phyloP scores from a whole-genome alignment of 2,888 invertebrate species.

The Caenorhabditis plicata region DNA sequence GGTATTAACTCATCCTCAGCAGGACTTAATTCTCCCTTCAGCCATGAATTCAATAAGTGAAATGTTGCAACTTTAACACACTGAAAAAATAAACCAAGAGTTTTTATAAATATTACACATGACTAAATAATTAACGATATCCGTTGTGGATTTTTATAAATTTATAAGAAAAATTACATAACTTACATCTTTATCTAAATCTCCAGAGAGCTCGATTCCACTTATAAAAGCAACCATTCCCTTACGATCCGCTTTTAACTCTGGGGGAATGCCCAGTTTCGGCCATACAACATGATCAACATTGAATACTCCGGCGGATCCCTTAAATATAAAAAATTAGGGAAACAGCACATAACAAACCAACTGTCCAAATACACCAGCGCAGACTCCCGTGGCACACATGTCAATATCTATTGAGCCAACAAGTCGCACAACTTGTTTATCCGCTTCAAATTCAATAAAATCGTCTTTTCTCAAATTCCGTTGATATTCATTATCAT shows the following conservation, averaged over 20 bases:
- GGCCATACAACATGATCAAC: slow-evolving; percentile 36
- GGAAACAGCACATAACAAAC: not conserved
- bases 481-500: slow-evolving; percentile 16
- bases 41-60: slow-evolving; percentile 34
- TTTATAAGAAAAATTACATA: not conserved
- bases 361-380: slow-evolving; percentile 31
- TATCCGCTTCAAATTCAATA: slow-evolving; percentile 41
- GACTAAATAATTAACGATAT: not conserved
- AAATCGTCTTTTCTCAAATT: slow-evolving; percentile 30
- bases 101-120: no score
- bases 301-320: slow-evolving; percentile 27
- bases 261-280: not conserved
- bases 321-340: slow-evolving; percentile 5
- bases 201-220: slow-evolving; percentile 37
- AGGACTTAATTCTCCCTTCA: slow-evolving; percentile 12
- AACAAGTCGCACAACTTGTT: slow-evolving; percentile 23
- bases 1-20: slow-evolving; percentile 1
- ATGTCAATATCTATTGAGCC: slow-evolving; percentile 37
- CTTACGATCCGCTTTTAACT: slow-evolving; percentile 1
- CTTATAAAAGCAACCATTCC: slow-evolving; percentile 31
- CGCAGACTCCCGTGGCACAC: slow-evolving; percentile 42
- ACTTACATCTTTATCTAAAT: slow-evolving; percentile 24
- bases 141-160: not conserved
- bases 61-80: slow-evolving; percentile 16
- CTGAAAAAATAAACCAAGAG: slow-evolving; percentile 28